Base-by-base conservation (phyloP, 2,113 vertebrate genomes). In the Chitala chitala region DNA sequence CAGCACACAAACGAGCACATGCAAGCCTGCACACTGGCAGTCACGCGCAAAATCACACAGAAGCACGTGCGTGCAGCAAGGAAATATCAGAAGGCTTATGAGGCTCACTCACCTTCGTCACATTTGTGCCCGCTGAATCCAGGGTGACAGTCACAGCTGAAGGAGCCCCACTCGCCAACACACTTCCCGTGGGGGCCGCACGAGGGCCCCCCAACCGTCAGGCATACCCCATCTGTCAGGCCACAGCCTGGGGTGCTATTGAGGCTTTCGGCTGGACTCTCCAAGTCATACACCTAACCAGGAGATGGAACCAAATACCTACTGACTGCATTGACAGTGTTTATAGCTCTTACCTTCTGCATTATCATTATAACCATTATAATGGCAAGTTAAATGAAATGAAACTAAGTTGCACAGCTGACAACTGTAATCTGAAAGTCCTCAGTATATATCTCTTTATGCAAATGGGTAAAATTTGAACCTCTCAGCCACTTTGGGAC, bases 251-350 rank as follows among this genome's bases (percentile, higher is more conserved):
- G 90, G 48, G 71, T 6, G 1, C 90, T 93, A 87, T 94, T 89
- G 79, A 90, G 76, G 1, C 89, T 93, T 79, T 95, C 94, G 15
- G 90, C 88, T 10, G 94, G 89, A 59, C 87, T 87, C 74, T 80
- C 86, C 82, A 96, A 87, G 83, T 96, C 92, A 29, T 92, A 94
- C 68, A 95, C 86, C 94, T 96, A 75, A 15, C 53, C 78, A n/a
- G 72, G 63, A 44, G 4, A 20, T 0, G 20, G 56, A 66, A 38
- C 53, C 3, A 55, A 31, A 31, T 5, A 48, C 40, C 51, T 3
- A 65, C 3, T 70, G 42, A 48, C 65, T 22, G 31, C 29, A 3
- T 33, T 31, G 29, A 36, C 59, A 22, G 7, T 3, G 33, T 13
- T 38, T 63, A 36, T 15, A 33, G 58, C 29, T 36, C 33, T 63